Percentiles rank a stretch among this genome's conserved stretches.
phyloP scores from a whole-genome alignment of 2,888 invertebrate genomes.

The Cybosia mesomella region DNA sequence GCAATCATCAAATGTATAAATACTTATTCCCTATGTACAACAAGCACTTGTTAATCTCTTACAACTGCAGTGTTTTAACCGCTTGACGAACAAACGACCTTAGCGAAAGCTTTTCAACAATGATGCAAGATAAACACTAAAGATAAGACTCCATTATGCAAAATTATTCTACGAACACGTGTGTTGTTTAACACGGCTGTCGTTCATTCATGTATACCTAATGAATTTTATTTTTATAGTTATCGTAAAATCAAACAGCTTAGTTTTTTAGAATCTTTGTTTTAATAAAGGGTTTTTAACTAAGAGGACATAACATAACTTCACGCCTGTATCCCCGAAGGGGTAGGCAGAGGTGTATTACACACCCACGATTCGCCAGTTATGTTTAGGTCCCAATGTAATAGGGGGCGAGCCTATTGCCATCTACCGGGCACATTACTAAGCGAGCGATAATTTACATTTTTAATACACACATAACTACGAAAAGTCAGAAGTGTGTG shows the following conservation, averaged over 20 bases:
- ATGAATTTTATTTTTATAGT: background rate
- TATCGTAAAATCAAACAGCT: background rate
- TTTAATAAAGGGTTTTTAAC: background rate
- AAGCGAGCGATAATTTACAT: too few relatives aligned
- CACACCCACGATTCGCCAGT: too few relatives aligned
- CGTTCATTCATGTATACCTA: constrained; percentile 3
- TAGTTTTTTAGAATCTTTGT: background rate
- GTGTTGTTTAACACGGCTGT: background rate
- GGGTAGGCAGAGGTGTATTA: too few relatives aligned
- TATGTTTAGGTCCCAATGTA: too few relatives aligned
- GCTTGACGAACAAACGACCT: background rate
- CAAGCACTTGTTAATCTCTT: background rate
- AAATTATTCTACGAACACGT: constrained; percentile 5
- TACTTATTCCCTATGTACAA: too few relatives aligned
- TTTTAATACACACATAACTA: too few relatives aligned
- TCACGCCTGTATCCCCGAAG: too few relatives aligned
- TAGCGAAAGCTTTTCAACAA: constrained; percentile 5
- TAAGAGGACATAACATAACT: too few relatives aligned
- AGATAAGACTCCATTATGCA: constrained; percentile 4
- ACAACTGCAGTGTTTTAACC: background rate
- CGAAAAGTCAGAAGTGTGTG: too few relatives aligned
- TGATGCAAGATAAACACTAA: background rate
- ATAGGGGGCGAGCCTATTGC: too few relatives aligned
- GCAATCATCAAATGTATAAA: too few relatives aligned
- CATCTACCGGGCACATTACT: too few relatives aligned